These are phyloP conservation scores for Sinella curviseta DNA, from an alignment of 1,140 invertebrate species.

Conservation along the genomic window DNA sequence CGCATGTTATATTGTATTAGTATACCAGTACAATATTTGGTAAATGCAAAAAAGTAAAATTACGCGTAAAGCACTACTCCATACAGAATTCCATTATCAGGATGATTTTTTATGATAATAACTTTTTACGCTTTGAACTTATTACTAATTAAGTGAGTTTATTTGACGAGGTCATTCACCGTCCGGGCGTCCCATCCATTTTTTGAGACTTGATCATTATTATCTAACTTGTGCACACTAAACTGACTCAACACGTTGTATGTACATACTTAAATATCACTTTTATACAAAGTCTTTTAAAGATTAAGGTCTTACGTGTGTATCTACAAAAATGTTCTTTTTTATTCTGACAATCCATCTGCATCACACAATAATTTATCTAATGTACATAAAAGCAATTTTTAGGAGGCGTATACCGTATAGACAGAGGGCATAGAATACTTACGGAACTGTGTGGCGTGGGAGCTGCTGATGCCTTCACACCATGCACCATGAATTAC, in stretches of 20 bases:
- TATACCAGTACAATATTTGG: too few relatives aligned
- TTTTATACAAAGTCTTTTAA: too few relatives aligned
- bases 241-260: too few relatives aligned
- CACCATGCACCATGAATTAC: too few relatives aligned
- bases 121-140: constrained; percentile 47
- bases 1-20: too few relatives aligned
- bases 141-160: constrained; percentile 45
- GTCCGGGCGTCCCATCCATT: not conserved
- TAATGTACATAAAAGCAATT: not conserved
- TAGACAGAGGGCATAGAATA: too few relatives aligned
- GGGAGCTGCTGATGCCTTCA: too few relatives aligned
- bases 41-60: not conserved
- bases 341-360: not conserved
- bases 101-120: constrained; percentile 44
- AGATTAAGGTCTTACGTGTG: too few relatives aligned
- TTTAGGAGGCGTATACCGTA: too few relatives aligned
- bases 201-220: not conserved
- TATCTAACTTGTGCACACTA: constrained; percentile 3
- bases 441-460: too few relatives aligned
- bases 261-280: too few relatives aligned
- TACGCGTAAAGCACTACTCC: not conserved
- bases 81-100: not conserved
- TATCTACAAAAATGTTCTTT: too few relatives aligned
- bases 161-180: constrained; percentile 43
- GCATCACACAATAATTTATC: not conserved